Base-by-base conservation (phyloP, 2,888 invertebrate genomes). In the Nemoura dubitans region DNA sequence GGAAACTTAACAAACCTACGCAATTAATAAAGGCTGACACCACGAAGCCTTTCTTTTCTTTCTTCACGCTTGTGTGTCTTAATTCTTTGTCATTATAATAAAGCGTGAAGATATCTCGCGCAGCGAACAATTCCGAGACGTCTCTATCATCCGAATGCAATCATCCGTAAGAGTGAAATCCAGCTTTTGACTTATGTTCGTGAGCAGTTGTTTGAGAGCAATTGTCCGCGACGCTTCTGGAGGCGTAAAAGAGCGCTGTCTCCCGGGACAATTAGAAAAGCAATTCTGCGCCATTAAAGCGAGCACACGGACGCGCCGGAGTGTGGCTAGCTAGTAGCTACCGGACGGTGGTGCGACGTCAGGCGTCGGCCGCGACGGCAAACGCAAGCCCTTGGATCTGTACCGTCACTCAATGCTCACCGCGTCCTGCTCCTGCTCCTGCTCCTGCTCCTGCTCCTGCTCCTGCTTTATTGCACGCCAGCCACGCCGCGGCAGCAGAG, bases 251-350 rank as follows among this genome's bases (percentile, higher is more conserved):
- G 83, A 83, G 42, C 42, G 83, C 30, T 28, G n/a, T 43, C 59
- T 83, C 83, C 26, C 2, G 83, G 42, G 83, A 83, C 83, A 83
- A 83, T 83, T 83, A 83, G 83, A 83, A 43, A 83, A 83, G 42
- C 83, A 83, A 25, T 83, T 83, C 21, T 3, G 26, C 42, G 83
- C 26, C 59, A 83, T 83, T 83, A 83, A 83, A 83, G 83, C 43
- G n/a, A 16, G 59, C 16, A 36, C 5, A 21, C 59, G 59, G 59
- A 10, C 16, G 59, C 59, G 59, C 16, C 59, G 59, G 59, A 7
- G 59, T 59, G 59, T 21, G 59, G 59, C 83, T 83, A 36, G 83
- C 36, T 36, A 43, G n/a, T 14, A 26, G 42, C 43, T 83, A 59
- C 42, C 59, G 25, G 81, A 6, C 10, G 30, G 30, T 29, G 16